Base-by-base conservation (phyloP, 2,113 vertebrate genomes). In the Perccottus glenii region DNA sequence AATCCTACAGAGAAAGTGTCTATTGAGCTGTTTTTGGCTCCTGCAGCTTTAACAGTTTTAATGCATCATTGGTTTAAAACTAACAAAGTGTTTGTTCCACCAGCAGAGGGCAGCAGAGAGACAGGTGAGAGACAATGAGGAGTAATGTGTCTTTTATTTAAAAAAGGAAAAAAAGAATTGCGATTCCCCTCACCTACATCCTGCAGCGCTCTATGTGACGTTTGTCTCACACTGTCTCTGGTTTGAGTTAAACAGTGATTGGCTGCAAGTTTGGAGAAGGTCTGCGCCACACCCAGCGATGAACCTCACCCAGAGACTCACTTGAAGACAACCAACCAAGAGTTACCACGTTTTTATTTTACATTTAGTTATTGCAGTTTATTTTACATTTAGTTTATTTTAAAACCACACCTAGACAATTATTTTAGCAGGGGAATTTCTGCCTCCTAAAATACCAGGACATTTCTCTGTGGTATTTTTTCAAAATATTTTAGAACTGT, bases 81-180 rank as follows among this genome's bases (percentile, higher is more conserved):
- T 27, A 27, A 27, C 19, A 27, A 27, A 27, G 19, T 27, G 19
- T 27, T 1, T 27, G 19, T 27, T 7, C 9, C 49, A 32, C 52
- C 52, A 55, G 8, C 7, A 55, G 52, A n/a, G 52, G 52, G 33
- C 52, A 36, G 33, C 52, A 55, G 52, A 55, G 33, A 15, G 6
- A 55, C 32, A 55, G 52, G 33, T 55, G 52, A 36, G 33, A n/a
- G 52, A 38, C 33, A 12, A 38, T 9, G 1, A 9, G 33, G 33
- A n/a, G 52, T n/a, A 38, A n/a, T n/a, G n/a, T 55, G 52, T 15
- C 33, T 55, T 38, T 55, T 38, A 14, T 55, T n/a, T n/a, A n/a
- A n/a, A n/a, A n/a, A n/a, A n/a, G n/a, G n/a, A n/a, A n/a, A 3
- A 55, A 55, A 55, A 4, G 12, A 32, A n/a, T 38, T 36, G 33